Evolutionary conservation across 2,113 vertebrate genomes (phyloP).

Genomic region (Vulpes ferrilata): DNA sequence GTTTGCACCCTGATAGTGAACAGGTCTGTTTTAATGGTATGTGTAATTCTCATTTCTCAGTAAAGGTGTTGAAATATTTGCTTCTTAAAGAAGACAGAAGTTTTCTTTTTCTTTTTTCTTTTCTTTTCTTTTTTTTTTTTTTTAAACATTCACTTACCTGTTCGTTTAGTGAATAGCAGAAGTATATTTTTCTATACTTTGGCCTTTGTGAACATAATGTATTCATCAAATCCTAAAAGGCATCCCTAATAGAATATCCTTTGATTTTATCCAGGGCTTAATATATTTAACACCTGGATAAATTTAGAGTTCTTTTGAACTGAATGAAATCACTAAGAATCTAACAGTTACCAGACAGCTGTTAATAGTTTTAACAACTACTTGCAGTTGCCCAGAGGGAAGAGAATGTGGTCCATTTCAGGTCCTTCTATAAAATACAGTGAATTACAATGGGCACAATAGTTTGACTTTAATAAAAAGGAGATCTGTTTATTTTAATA

Average conservation of each 20-base stretch:
- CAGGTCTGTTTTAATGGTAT: not conserved
- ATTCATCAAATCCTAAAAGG: constrained; percentile 55
- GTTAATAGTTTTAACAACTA: constrained; percentile 65
- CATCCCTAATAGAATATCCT: constrained; percentile 7
- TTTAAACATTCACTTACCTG: not conserved
- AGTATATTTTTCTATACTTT: constrained; percentile 28
- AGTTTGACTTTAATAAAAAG: constrained; percentile 51
- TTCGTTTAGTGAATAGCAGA: constrained; percentile 28
- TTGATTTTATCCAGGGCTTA: constrained; percentile 65
- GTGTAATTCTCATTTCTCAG: constrained; percentile 49
- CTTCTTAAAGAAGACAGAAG: constrained; percentile 40
- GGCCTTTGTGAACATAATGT: not conserved
- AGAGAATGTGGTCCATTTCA: constrained; percentile 47
- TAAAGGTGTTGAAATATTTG: constrained; percentile 55
- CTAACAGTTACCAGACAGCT: constrained; percentile 63
- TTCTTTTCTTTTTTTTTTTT: not conserved
- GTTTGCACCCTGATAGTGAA: not conserved
- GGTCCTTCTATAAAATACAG: constrained; percentile 49
- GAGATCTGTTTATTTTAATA: constrained; percentile 37
- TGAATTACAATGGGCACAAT: constrained; percentile 41
- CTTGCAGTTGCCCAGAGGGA: constrained; percentile 51
- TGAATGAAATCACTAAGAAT: constrained; percentile 62
- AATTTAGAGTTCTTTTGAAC: constrained; percentile 73
- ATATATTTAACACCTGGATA: constrained; percentile 65
- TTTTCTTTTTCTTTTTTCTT: not conserved